Base-by-base conservation (phyloP, 1,140 invertebrate species). In the Cardiocondyla obscurior region DNA sequence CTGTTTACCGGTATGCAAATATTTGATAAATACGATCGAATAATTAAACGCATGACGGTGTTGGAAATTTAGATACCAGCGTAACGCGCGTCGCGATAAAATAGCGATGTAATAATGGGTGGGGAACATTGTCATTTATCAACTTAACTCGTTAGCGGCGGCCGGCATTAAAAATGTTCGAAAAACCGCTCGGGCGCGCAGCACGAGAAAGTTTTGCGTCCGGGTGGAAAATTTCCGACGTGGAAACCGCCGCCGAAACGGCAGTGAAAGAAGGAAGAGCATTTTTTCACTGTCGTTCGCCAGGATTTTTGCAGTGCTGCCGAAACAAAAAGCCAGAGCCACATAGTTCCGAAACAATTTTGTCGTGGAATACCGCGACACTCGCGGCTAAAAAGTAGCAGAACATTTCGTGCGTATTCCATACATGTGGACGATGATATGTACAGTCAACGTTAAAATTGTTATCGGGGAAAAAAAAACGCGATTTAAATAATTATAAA, bases 291-390 rank as follows among this genome's bases (percentile, higher is more conserved):
- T 84, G 65, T 79, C 81, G 85, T 83, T 64, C 62, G 49, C 28
- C 19, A 64, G 85, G 67, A 76, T 84, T 87, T 87, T 84, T 81
- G 81, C 49, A 28, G 42, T 53, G 19, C 1, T 60, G 60, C 25
- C 73, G 74, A 64, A 84, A 87, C 51, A 85, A 88, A 87, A 85
- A 87, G 39, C 70, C 55, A 60, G n/a, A n/a, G 51, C 70, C 74
- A 83, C 87, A 89, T 89, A 89, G 87, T 89, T 89, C 46, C 74
- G 81, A 86, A 89, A 89, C 84, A 89, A 89, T 89, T 89, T 67
- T 58, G 74, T 79, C 81, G 69, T 51, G 87, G 84, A 86, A 89
- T 89, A 77, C 49, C 74, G 60, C 87, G 84, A 82, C 86, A 60
- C 76, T 28, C 74, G 51, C 33, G 69, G 57, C 19, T 86, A 88